phyloP scores from a whole-genome alignment of 35 echinoderm and acorn worm genomes.

The Holothuria glaberrima region DNA sequence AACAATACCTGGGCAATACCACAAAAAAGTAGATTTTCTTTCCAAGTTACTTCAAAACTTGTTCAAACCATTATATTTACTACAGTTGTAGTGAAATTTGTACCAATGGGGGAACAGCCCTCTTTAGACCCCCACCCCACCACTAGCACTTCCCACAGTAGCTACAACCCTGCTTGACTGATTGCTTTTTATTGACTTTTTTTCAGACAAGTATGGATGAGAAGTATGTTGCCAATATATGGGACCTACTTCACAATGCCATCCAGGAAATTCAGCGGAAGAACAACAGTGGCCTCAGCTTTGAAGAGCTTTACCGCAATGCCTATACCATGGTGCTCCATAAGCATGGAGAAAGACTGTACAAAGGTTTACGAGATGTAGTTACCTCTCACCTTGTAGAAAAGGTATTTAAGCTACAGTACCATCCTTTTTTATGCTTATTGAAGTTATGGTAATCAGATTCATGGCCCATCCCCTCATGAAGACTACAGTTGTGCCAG shows the following conservation, averaged over 20 bases:
- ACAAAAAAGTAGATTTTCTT: too few relatives aligned
- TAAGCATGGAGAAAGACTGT: slow-evolving; percentile 94
- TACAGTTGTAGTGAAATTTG: too few relatives aligned
- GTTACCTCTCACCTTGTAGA: slow-evolving; percentile 93
- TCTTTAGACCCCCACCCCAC: too few relatives aligned
- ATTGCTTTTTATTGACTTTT: neutral
- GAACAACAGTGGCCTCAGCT: slow-evolving; percentile 99
- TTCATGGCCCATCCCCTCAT: neutral
- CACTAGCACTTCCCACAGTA: too few relatives aligned
- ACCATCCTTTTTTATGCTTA: too few relatives aligned
- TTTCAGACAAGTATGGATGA: slow-evolving; percentile 96
- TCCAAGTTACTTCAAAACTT: too few relatives aligned
- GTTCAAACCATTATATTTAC: too few relatives aligned
- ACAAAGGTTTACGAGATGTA: slow-evolving; percentile 91
- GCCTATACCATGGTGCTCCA: slow-evolving; percentile 98
- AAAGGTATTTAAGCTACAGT: slow-evolving; percentile 57
- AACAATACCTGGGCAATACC: too few relatives aligned
- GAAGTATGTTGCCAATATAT: slow-evolving; percentile 98
- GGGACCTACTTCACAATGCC: slow-evolving; percentile 94
- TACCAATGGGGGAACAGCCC: too few relatives aligned
- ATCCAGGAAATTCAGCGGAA: slow-evolving; percentile 97
- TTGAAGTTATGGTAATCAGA: too few relatives aligned
- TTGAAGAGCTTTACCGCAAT: slow-evolving; percentile 98
- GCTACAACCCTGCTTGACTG: too few relatives aligned
- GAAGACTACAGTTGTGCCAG: neutral